Evolutionary conservation across 1,140 invertebrate genomes (phyloP).

Genomic region (Drosophila ohnishii): DNA sequence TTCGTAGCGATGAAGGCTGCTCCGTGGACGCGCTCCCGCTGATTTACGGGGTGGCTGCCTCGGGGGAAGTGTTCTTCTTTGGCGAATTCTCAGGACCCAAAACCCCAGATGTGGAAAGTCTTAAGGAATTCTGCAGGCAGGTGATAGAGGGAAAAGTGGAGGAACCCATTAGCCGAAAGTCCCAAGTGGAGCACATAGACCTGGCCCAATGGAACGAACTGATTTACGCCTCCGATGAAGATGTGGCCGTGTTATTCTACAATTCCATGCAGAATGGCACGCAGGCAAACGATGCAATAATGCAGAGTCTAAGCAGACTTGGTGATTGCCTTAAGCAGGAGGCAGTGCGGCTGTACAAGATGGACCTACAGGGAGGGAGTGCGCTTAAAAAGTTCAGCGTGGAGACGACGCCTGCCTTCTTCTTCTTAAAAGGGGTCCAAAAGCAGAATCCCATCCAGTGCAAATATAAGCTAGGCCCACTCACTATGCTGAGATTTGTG

Average conservation of each 20-base stretch:
- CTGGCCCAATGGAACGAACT: constrained; percentile 33
- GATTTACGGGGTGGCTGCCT: constrained; percentile 43
- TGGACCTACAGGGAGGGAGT: constrained; percentile 13
- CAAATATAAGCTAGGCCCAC: not conserved
- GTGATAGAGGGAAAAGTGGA: constrained; percentile 7
- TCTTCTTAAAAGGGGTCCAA: constrained; percentile 6
- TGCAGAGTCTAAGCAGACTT: constrained; percentile 5
- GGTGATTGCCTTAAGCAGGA: constrained; percentile 31
- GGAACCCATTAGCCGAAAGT: not conserved
- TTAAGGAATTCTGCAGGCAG: constrained; percentile 36
- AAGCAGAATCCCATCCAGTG: constrained; percentile 20
- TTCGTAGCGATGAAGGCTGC: not conserved
- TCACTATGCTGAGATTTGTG: constrained; percentile 11
- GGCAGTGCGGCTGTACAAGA: constrained; percentile 32
- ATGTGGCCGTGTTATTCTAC: constrained; percentile 39
- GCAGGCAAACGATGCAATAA: not conserved
- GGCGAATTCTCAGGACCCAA: constrained; percentile 15
- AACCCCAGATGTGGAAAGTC: constrained; percentile 1
- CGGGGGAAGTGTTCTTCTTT: constrained; percentile 43
- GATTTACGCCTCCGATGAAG: constrained; percentile 27
- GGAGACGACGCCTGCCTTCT: constrained; percentile 20
- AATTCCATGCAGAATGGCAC: constrained; percentile 8
- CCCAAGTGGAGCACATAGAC: constrained; percentile 12
- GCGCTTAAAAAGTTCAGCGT: constrained; percentile 38
- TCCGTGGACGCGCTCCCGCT: constrained; percentile 21